Evolutionary conservation across 2,888 invertebrate genomes (phyloP), one percentile per base, ranked within the genome.

Genomic region (Nymphalis polychloros): DNA sequence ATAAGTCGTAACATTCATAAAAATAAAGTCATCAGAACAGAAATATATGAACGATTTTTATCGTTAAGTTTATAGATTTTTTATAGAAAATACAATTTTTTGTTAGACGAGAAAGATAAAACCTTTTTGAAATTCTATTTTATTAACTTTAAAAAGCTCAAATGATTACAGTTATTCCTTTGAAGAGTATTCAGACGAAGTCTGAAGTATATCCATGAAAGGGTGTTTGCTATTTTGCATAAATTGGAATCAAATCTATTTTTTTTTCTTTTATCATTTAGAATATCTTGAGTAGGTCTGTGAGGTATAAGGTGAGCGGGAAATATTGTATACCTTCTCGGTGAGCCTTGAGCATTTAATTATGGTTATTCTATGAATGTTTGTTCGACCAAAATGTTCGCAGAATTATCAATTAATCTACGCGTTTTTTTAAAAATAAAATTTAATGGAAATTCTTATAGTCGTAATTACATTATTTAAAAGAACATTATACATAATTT

Each of bases 271-370:
- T 55, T 66, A 35, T 55, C 35, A 41, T 49, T 59, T 48, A 55
- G 31, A 57, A 61, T 59, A 60, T n/a, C 31, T 60, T 27, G 46
- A 27, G 46, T 47, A 47, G 19, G 16, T 27, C 23, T 10, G 31
- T 17, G 50, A 68, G 78, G 71, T 75, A 74, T 71, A 67, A 74
- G 69, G 63, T 74, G 73, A 74, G 57, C 75, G 78, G 78, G 72
- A 78, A 83, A 84, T 82, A 82, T 82, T 80, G 81, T 79, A 78
- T 79, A 78, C 74, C 64, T 75, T 78, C 75, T 79, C 81, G 78
- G 78, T 81, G 83, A 78, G 79, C 83, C 79, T 81, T 80, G 80
- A 81, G 81, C 79, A 83, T 86, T 87, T 86, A 85, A 87, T 86
- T 82, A 84, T 78, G 82, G 79, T 76, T 78, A 77, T 77, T 80